phyloP scores from a whole-genome alignment of 2,797 vertebrate genomes.

The Danio choprae region DNA sequence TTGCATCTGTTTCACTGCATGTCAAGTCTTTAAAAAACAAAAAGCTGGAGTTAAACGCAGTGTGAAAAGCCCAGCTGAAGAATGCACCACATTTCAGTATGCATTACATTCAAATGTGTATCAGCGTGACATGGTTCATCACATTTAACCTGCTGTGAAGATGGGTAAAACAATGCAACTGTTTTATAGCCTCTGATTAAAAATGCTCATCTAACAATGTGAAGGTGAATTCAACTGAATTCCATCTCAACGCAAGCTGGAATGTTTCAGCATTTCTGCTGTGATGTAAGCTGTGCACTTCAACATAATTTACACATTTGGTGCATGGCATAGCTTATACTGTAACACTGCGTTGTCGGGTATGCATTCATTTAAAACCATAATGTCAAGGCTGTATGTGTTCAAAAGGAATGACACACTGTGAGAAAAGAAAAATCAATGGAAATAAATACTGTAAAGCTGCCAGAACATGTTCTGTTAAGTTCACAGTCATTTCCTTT shows the following conservation, averaged over 20 bases:
- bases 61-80: not conserved
- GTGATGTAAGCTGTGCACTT: not conserved
- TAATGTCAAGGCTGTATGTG: not conserved
- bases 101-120: not conserved
- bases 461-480: not conserved
- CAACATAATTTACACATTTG: not conserved
- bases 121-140: not conserved
- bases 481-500: conserved; percentile 1
- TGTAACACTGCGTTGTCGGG: not conserved
- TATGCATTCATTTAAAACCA: conserved; percentile 2
- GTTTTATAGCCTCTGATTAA: not conserved
- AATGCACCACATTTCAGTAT: not conserved
- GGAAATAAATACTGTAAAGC: not conserved
- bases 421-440: not conserved
- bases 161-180: not conserved
- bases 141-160: not conserved
- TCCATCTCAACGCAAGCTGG: conserved; percentile 4
- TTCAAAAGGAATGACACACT: conserved; percentile 2
- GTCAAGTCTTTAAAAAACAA: not conserved
- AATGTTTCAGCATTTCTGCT: not conserved
- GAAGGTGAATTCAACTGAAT: not conserved
- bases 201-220: not conserved
- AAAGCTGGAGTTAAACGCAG: not conserved
- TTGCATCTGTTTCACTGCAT: not conserved
- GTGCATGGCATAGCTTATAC: not conserved